Percentiles rank a stretch among this genome's conserved stretches.
Evolutionary conservation across 2,113 vertebrate species (phyloP).

Genomic region (Glaucomys volans): DNA sequence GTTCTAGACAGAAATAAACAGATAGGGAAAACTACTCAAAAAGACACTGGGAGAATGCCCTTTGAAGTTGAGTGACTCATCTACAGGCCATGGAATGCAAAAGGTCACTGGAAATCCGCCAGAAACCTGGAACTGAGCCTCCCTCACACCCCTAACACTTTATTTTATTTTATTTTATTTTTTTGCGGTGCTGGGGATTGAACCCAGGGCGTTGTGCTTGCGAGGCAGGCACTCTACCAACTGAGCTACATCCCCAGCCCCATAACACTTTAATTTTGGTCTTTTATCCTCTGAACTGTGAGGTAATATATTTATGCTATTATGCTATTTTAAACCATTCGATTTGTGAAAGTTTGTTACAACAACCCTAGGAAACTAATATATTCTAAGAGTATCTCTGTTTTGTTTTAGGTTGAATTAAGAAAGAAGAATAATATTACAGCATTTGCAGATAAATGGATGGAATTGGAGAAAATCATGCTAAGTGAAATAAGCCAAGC

Average conservation of each 20-base stretch:
- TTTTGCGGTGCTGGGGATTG: no score
- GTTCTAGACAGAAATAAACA: background rate
- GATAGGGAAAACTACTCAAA: background rate
- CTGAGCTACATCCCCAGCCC: no score
- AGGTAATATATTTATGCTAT: no score
- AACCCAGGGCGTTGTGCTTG: no score
- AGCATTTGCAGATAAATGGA: no score
- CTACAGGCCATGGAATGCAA: background rate
- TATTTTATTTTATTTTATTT: no score
- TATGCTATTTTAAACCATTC: background rate
- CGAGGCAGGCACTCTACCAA: no score
- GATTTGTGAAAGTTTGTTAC: background rate
- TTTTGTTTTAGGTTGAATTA: background rate
- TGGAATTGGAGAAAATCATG: no score
- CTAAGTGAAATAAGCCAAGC: no score
- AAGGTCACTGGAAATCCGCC: background rate
- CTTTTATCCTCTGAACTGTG: background rate
- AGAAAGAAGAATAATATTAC: no score
- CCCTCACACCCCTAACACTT: no score
- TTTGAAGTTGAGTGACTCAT: background rate
- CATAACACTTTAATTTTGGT: background rate
- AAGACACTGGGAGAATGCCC: background rate
- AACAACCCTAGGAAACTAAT: background rate
- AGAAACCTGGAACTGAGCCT: background rate
- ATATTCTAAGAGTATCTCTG: background rate